phyloP scores from a whole-genome alignment of 2,113 vertebrate genomes.

The Orientallactaga bullata region DNA sequence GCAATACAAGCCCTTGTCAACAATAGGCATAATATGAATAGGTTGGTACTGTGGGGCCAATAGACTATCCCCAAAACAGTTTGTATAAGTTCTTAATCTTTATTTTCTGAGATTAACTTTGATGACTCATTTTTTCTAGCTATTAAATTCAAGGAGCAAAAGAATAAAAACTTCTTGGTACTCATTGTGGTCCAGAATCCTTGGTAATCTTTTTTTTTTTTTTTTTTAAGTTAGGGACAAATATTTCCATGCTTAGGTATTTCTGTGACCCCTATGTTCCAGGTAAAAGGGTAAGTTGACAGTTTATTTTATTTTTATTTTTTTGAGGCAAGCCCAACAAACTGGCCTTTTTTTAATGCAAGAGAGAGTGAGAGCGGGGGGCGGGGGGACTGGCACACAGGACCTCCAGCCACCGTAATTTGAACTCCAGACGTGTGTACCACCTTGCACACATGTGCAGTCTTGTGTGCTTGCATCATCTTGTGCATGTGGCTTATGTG shows the following conservation, averaged over 20 bases:
- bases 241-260: neutral
- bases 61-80: neutral
- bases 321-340: neutral
- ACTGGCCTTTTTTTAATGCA: too few species aligned
- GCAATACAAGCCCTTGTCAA: neutral
- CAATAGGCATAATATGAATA: neutral
- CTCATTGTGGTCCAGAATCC: neutral
- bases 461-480: too few species aligned
- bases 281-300: conserved; percentile 1
- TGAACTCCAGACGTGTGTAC: too few species aligned
- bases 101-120: neutral
- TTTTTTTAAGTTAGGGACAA: neutral
- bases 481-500: too few species aligned
- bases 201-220: neutral
- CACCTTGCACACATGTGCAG: too few species aligned
- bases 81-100: neutral
- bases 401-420: too few species aligned
- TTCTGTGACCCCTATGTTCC: neutral
- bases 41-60: neutral
- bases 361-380: too few species aligned
- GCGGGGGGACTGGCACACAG: too few species aligned
- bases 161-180: neutral
- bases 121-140: neutral
- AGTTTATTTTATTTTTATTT: neutral
- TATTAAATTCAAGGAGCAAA: neutral